phyloP scores from a whole-genome alignment of 35 echinoderm and acorn worm species.

The Diadema setosum region DNA sequence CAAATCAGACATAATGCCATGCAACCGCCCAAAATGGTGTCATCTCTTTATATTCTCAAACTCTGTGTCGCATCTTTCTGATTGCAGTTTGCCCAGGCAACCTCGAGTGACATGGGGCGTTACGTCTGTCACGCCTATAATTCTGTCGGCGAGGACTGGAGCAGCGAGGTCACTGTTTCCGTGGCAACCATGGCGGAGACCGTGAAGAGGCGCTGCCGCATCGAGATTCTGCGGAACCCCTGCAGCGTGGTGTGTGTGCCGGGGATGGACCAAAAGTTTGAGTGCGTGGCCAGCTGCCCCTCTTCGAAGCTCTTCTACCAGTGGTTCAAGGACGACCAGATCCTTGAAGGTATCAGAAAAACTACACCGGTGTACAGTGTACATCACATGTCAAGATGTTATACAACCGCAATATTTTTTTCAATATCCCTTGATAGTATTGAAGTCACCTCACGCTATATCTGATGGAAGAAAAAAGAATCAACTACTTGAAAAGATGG shows the following conservation, averaged over 20 bases:
- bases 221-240: slow-evolving; percentile 47
- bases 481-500: too few species aligned
- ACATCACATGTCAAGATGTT: too few species aligned
- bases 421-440: too few species aligned
- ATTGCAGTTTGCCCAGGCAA: slow-evolving; percentile 62
- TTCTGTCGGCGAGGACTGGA: background rate
- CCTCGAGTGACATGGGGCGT: slow-evolving; percentile 20
- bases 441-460: too few species aligned
- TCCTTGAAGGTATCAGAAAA: slow-evolving; percentile 51
- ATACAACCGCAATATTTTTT: too few species aligned
- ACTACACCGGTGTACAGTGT: too few species aligned
- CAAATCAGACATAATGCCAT: too few species aligned
- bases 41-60: too few species aligned
- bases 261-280: slow-evolving; percentile 18
- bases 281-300: background rate
- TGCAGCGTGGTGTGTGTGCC: slow-evolving; percentile 8
- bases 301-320: slow-evolving; percentile 44
- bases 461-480: too few species aligned
- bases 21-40: too few species aligned
- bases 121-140: slow-evolving; percentile 63
- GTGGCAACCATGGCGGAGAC: slow-evolving; percentile 8
- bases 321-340: slow-evolving; percentile 67
- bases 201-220: background rate
- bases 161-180: slow-evolving; percentile 4
- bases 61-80: background rate